Evolutionary conservation across 2,888 invertebrate genomes (phyloP).

Genomic region (Odontocolon sp.): DNA sequence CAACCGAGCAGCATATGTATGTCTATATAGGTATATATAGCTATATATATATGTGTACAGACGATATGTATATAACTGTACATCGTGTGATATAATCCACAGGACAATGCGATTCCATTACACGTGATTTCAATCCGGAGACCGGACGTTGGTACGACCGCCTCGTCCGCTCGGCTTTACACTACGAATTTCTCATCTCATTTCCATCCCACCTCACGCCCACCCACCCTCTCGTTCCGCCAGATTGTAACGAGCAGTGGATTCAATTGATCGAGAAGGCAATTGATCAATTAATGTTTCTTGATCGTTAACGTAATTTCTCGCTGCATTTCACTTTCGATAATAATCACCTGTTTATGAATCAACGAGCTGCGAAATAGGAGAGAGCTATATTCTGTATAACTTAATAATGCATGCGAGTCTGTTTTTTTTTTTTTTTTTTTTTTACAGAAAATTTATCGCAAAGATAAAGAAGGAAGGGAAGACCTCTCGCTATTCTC

Average conservation of each 20-base stretch:
- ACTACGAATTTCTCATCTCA: conserved; percentile 3
- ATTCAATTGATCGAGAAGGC: conserved; percentile 9
- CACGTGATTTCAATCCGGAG: conserved; percentile 42
- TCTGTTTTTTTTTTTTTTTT: too few species aligned
- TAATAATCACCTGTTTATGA: background rate
- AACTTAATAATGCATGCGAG: too few species aligned
- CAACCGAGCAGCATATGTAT: background rate
- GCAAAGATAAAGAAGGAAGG: conserved; percentile 19
- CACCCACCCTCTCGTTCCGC: background rate
- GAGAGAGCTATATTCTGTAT: background rate
- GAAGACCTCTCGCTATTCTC: conserved; percentile 27
- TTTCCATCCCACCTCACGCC: conserved; percentile 5
- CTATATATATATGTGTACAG: background rate
- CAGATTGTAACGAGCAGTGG: background rate
- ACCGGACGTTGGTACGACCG: conserved; percentile 12
- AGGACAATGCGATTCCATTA: conserved; percentile 48
- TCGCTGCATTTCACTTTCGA: background rate
- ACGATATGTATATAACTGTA: background rate
- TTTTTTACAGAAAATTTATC: conserved; percentile 54
- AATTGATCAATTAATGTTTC: conserved; percentile 7
- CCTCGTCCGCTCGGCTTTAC: background rate
- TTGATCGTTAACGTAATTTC: background rate
- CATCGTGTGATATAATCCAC: conserved; percentile 29
- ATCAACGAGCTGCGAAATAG: conserved; percentile 10
- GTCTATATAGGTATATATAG: background rate